phyloP scores from a whole-genome alignment of 92 coral and sea anemone species.

The Parazoanthus darwini region DNA sequence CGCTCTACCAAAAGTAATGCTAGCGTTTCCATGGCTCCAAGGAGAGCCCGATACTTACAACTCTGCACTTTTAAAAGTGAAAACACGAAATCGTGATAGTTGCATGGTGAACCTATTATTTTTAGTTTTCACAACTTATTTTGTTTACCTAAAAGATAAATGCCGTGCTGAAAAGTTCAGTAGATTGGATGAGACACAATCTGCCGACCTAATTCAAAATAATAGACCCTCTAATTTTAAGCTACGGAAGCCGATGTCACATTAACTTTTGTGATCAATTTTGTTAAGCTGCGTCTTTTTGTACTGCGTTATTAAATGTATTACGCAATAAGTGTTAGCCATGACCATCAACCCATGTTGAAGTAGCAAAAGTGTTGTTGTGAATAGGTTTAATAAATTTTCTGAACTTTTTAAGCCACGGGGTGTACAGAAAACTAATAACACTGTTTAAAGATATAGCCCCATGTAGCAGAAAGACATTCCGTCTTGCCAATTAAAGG shows the following conservation, averaged over 20 bases:
- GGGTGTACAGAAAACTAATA: too few relatives aligned
- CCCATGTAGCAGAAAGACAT: not conserved
- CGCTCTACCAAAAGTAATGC: conserved; percentile 30
- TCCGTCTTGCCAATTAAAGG: not conserved
- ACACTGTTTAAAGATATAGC: too few relatives aligned
- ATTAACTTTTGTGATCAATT: too few relatives aligned
- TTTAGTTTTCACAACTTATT: not conserved
- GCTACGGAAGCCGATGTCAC: not conserved
- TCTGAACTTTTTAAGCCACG: too few relatives aligned
- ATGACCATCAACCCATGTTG: too few relatives aligned
- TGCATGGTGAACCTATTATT: not conserved
- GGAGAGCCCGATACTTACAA: not conserved
- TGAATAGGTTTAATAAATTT: too few relatives aligned
- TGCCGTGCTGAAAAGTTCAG: too few relatives aligned
- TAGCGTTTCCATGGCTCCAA: not conserved
- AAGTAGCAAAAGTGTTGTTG: too few relatives aligned
- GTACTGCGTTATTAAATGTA: too few relatives aligned
- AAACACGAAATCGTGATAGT: not conserved
- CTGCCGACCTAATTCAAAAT: not conserved
- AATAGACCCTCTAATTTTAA: not conserved
- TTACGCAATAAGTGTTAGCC: too few relatives aligned
- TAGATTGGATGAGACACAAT: not conserved
- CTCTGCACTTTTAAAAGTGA: not conserved
- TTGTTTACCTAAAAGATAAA: too few relatives aligned
- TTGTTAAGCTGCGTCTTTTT: too few relatives aligned